These are phyloP conservation scores for Clunio marinus DNA, from an alignment of 2,888 invertebrate genomes.

Conservation along the genomic window DNA sequence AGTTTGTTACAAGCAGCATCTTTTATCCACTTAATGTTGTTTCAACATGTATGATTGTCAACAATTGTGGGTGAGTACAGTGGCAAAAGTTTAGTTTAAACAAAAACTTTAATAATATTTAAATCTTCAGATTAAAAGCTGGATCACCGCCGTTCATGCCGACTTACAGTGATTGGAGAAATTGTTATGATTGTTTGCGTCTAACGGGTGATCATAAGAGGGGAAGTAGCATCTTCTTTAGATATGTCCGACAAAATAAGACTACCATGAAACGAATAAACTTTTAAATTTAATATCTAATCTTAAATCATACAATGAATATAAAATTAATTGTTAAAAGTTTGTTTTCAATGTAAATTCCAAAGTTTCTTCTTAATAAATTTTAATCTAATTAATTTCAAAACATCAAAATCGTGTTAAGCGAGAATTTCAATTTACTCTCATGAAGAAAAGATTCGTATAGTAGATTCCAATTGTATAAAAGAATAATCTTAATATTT, in stretches of 20 bases:
- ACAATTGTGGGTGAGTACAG: constrained; percentile 62
- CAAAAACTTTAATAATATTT: constrained; percentile 14
- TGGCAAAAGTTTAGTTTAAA: not conserved
- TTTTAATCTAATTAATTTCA: too few relatives aligned
- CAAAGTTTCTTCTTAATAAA: too few relatives aligned
- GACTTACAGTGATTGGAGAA: constrained; percentile 71
- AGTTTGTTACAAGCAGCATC: constrained; percentile 72
- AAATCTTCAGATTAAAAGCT: constrained; percentile 61
- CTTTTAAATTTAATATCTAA: too few relatives aligned
- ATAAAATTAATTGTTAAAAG: too few relatives aligned
- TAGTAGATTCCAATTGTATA: too few relatives aligned
- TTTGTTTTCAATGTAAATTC: too few relatives aligned
- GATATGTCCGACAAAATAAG: constrained; percentile 43
- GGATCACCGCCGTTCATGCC: constrained; percentile 84
- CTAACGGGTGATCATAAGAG: constrained; percentile 74
- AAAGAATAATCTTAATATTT: too few relatives aligned
- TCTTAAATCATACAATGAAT: too few relatives aligned
- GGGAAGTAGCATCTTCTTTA: constrained; percentile 67
- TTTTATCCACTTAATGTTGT: constrained; percentile 93
- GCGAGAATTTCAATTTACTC: too few relatives aligned
- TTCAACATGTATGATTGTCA: constrained; percentile 85
- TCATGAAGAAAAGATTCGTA: too few relatives aligned
- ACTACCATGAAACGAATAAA: too few relatives aligned
- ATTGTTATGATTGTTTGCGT: constrained; percentile 78
- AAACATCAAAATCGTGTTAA: too few relatives aligned